These are phyloP conservation scores for Jaculus jaculus DNA, from an alignment of 2,113 vertebrate genomes.

Conservation along the genomic window DNA sequence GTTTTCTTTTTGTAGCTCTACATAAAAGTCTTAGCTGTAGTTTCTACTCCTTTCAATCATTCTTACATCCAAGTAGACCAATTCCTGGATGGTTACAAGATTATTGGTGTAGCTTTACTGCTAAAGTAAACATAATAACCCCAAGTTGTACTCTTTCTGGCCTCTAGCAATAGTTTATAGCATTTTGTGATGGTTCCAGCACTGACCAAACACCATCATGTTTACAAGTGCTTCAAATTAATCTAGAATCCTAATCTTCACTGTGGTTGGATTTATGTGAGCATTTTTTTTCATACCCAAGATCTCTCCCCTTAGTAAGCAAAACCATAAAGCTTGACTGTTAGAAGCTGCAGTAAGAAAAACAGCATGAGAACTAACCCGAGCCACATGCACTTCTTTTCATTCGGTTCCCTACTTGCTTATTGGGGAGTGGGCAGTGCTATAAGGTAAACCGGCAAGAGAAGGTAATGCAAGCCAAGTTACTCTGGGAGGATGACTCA, in stretches of 20 bases:
- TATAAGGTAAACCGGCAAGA: neutral
- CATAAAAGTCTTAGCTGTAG: neutral
- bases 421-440: neutral
- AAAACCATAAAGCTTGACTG: neutral
- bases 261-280: neutral
- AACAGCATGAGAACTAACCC: neutral
- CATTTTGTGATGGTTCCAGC: neutral
- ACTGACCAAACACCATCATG: neutral
- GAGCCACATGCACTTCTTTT: neutral
- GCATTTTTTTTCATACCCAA: neutral
- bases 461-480: neutral
- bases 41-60: slow-evolving; percentile 19
- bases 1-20: slow-evolving; percentile 18
- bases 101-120: neutral
- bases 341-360: neutral
- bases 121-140: neutral
- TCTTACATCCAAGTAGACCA: neutral
- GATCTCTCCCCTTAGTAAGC: neutral
- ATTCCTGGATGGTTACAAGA: neutral
- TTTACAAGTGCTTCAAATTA: neutral
- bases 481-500: neutral
- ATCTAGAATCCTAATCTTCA: neutral
- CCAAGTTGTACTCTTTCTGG: neutral
- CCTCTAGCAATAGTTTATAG: neutral
- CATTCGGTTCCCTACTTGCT: neutral